phyloP scores from a whole-genome alignment of 1,140 invertebrate genomes.

The Drosophila triauraria region DNA sequence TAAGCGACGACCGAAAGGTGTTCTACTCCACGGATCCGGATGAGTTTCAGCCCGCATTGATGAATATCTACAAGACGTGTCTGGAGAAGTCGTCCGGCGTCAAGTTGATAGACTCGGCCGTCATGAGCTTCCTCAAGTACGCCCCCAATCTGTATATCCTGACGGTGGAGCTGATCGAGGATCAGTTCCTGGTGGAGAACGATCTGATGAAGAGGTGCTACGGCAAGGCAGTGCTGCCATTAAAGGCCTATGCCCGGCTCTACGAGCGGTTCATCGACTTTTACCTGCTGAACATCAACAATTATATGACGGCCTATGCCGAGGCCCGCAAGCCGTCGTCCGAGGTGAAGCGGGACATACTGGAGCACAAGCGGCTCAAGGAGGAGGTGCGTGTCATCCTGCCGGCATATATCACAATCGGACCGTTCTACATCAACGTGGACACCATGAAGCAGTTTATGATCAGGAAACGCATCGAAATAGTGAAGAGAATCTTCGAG shows the following conservation, averaged over 20 bases:
- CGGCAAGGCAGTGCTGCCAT: slow-evolving; percentile 55
- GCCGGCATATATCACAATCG: slow-evolving; percentile 73
- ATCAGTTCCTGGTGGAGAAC: slow-evolving; percentile 50
- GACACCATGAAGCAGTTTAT: slow-evolving; percentile 71
- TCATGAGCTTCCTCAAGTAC: slow-evolving; percentile 65
- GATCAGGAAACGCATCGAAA: slow-evolving; percentile 73
- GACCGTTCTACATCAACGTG: slow-evolving; percentile 75
- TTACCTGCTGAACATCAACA: slow-evolving; percentile 53
- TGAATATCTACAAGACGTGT: slow-evolving; percentile 66
- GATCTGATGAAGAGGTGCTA: slow-evolving; percentile 60
- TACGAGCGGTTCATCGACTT: slow-evolving; percentile 75
- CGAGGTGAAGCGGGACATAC: slow-evolving; percentile 70
- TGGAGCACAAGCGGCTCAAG: slow-evolving; percentile 72
- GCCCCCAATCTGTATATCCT: slow-evolving; percentile 72
- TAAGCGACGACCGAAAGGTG: slow-evolving; percentile 58
- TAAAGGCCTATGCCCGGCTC: slow-evolving; percentile 58
- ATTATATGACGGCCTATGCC: slow-evolving; percentile 64
- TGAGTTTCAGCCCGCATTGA: slow-evolving; percentile 67
- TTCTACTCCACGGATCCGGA: slow-evolving; percentile 76
- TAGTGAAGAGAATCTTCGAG: slow-evolving; percentile 72
- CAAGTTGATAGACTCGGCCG: slow-evolving; percentile 58
- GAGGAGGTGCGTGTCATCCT: slow-evolving; percentile 70
- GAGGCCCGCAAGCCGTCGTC: slow-evolving; percentile 55
- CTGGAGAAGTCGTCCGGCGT: slow-evolving; percentile 72
- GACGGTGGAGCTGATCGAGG: slow-evolving; percentile 80